phyloP scores from a whole-genome alignment of 1,140 invertebrate genomes.

The Ctenoplectra terminalis region DNA sequence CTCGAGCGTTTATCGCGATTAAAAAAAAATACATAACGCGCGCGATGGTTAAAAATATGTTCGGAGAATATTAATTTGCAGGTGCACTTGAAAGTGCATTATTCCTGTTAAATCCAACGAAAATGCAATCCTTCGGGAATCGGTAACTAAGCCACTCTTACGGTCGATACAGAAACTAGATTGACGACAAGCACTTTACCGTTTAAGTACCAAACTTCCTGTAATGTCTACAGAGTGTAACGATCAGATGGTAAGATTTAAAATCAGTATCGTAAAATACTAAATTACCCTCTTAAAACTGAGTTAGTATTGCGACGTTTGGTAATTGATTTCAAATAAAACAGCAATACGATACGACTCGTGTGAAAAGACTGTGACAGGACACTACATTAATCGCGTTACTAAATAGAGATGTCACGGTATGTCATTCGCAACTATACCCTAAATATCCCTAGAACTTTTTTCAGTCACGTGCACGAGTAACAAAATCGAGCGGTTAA shows the following conservation, averaged over 20 bases:
- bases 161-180: constrained; percentile 76
- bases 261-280: background rate
- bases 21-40: too few relatives aligned
- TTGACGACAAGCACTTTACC: constrained; percentile 55
- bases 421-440: background rate
- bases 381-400: background rate
- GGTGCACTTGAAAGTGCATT: background rate
- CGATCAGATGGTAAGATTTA: background rate
- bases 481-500: too few relatives aligned
- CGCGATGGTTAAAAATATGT: background rate
- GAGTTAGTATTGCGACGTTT: background rate
- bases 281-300: background rate
- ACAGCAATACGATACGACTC: too few relatives aligned
- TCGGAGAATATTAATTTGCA: background rate
- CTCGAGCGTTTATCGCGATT: too few relatives aligned
- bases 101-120: background rate
- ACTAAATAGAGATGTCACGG: background rate
- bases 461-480: too few relatives aligned
- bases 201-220: constrained; percentile 56
- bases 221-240: constrained; percentile 45
- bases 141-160: constrained; percentile 75
- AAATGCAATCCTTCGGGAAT: constrained; percentile 46
- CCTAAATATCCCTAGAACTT: background rate
- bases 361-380: background rate
- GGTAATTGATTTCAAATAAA: background rate